These are phyloP conservation scores for Harpagoxenus sublaevis DNA, from an alignment of 2,888 invertebrate genomes.

Conservation along the genomic window DNA sequence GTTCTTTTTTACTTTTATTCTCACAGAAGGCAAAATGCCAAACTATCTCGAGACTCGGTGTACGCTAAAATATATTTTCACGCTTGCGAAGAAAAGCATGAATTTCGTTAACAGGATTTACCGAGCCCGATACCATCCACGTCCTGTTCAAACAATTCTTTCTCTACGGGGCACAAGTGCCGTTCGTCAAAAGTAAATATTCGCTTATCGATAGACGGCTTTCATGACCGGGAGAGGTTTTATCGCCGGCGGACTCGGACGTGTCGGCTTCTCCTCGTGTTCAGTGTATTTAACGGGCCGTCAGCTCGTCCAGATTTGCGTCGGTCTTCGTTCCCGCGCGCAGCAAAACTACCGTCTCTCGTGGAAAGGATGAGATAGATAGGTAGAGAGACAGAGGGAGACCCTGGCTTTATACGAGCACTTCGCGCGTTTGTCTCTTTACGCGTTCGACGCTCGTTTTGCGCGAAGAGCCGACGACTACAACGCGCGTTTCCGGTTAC, in stretches of 20 bases:
- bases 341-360: constrained; percentile 26
- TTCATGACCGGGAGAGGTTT: constrained; percentile 52
- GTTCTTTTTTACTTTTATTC: constrained; percentile 33
- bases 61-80: constrained; percentile 50
- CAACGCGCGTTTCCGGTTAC: constrained; percentile 47
- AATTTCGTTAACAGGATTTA: constrained; percentile 57
- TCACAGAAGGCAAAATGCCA: constrained; percentile 48
- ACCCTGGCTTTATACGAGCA: constrained; percentile 55
- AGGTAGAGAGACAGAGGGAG: background rate
- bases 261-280: constrained; percentile 41
- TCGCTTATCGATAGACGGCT: constrained; percentile 56
- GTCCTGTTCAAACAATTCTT: constrained; percentile 54
- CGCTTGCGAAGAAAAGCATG: constrained; percentile 53
- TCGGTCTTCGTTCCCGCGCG: constrained; percentile 18
- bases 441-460: constrained; percentile 45
- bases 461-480: constrained; percentile 11
- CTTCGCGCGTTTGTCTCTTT: constrained; percentile 47
- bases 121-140: constrained; percentile 52
- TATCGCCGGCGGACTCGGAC: constrained; percentile 44
- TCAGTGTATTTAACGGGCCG: constrained; percentile 52
- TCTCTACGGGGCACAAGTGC: constrained; percentile 50
- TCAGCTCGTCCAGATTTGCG: constrained; percentile 52
- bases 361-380: background rate
- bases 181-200: constrained; percentile 57
- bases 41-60: constrained; percentile 38